Conservation (phyloP, 1,140 invertebrate species). For the Apis mellifera region Amel_HAv3.1 CM009932.2:10857501-10858000, state of each 20-base stretch:
- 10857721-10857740: background rate
- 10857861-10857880: slow-evolving; percentile 2
- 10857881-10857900: slow-evolving; percentile 16
- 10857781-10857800: background rate
- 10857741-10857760: background rate
- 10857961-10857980: background rate
- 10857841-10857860: background rate
- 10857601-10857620: slow-evolving; percentile 32
- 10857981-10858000: background rate
- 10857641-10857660: background rate
- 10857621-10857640: slow-evolving; percentile 19
- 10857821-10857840: background rate
- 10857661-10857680: background rate
- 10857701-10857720: background rate
- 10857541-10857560: background rate
- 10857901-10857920: background rate
- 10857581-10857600: background rate
- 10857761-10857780: background rate
- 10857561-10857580: background rate
- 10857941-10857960: background rate
- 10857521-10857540: background rate
- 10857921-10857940: background rate
- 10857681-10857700: background rate
- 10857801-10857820: background rate
- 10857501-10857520: slow-evolving; percentile 28